Evolutionary conservation across 2,888 invertebrate species (phyloP), one percentile per base, ranked within the genome.

Genomic region (Eledone cirrhosa): DNA sequence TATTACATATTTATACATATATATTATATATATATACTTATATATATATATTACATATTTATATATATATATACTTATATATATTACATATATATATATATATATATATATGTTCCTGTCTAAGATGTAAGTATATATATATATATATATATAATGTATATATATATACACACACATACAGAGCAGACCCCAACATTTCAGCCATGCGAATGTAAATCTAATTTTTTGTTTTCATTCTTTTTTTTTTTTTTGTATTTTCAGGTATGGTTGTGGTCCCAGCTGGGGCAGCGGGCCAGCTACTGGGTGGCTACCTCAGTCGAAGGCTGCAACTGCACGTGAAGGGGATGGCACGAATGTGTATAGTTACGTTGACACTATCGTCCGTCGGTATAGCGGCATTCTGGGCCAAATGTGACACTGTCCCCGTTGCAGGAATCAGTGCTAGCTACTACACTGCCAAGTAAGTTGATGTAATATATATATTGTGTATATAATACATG

Each of bases 241-340:
- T 41, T 41, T 11, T 41, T 5, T 8, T 41, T 11, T 2, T 41
- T 41, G 8, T 41, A 41, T 8, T 41, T 74, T 0, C 81, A 89
- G 89, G 89, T 76, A 79, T 85, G 16, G 85, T 88, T 1, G 85
- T 88, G 29, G 85, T 90, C 1, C 90, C 90, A 3, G 87, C 88
- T n/a, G 89, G 89, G 16, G 88, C 87, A 1, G 85, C 86, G 22
- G 90, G 90, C 19, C 87, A 88, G 78, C 85, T 90, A 48, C 78
- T 88, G 5, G 89, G 89, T 14, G 90, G 89, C 0, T 81, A 84
- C 19, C 80, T 89, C 2, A 86, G 88, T 79, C 86, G 86, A 77
- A 81, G 82, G 65, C 82, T 87, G 82, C 86, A 86, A 75, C 80
- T 89, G 41, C 86, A 86, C 77, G 87, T 88, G 19, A 78, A 78